Evolutionary conservation across 1,140 invertebrate species (phyloP).

Genomic region (Antheraea pernyi): DNA sequence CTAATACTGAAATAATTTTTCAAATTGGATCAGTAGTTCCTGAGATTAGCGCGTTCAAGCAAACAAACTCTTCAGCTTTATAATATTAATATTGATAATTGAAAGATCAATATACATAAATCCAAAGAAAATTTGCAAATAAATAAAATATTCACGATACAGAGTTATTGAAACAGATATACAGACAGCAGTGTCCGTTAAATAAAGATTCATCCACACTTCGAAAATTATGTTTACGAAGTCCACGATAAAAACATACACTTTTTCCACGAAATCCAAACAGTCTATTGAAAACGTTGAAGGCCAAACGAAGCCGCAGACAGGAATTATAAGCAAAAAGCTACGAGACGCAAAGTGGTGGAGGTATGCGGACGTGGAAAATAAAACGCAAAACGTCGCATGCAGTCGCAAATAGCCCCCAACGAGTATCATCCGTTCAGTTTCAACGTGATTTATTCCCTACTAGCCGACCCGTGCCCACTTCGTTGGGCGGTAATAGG

Average conservation of each 20-base stretch:
- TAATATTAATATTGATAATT: too few relatives aligned
- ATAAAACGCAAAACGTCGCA: not conserved
- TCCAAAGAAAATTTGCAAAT: too few relatives aligned
- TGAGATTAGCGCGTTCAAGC: too few relatives aligned
- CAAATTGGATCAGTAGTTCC: too few relatives aligned
- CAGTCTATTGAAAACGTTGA: not conserved
- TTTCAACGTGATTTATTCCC: constrained; percentile 9
- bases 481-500: too few relatives aligned
- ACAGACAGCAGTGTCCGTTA: not conserved
- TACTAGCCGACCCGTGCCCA: too few relatives aligned
- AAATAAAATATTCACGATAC: too few relatives aligned
- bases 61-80: too few relatives aligned
- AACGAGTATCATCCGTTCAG: not conserved
- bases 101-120: too few relatives aligned
- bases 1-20: too few relatives aligned
- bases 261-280: not conserved
- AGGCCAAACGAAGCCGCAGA: not conserved
- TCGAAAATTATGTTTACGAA: not conserved
- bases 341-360: not conserved
- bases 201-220: not conserved
- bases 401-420: constrained; percentile 4
- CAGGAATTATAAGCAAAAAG: constrained; percentile 6
- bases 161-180: too few relatives aligned
- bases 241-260: not conserved
- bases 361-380: constrained; percentile 4